Conservation (phyloP, 2,113 vertebrate species). For the Myiozetetes cayanensis region DNA sequence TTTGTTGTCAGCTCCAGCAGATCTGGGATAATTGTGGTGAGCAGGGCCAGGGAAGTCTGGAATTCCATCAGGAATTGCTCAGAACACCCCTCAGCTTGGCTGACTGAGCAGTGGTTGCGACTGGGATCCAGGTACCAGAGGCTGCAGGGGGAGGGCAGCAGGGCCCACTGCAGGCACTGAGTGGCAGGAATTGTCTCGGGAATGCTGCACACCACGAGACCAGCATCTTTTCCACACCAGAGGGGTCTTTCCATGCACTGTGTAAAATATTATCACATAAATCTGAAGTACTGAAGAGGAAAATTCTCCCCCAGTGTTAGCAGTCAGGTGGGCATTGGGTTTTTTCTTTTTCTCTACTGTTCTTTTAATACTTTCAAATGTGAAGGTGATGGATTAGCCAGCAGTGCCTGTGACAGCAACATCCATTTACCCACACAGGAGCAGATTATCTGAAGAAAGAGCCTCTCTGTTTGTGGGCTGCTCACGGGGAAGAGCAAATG, state of each 20-base stretch:
- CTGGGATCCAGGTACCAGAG: neutral
- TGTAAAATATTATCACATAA: neutral
- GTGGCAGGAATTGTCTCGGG: neutral
- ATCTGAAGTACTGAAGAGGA: neutral
- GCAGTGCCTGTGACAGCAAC: neutral
- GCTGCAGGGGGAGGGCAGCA: neutral
- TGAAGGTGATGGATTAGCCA: neutral
- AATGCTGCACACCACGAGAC: neutral
- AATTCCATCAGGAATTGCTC: neutral
- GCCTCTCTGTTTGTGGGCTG: neutral
- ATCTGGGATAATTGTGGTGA: neutral
- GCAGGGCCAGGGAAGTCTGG: neutral
- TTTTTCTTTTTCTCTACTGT: neutral
- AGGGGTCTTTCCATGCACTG: neutral
- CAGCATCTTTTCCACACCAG: neutral
- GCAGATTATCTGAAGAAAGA: neutral
- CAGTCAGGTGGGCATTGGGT: neutral
- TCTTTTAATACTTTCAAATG: neutral
- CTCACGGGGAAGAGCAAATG: too few relatives aligned
- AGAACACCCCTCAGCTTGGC: neutral
- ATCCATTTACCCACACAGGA: neutral
- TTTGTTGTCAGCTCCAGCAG: neutral
- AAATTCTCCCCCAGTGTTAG: neutral
- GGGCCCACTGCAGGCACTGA: neutral
- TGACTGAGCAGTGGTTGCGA: neutral